Evolutionary conservation across 2,113 vertebrate genomes (phyloP).

Genomic region (Urocolius indicus): DNA sequence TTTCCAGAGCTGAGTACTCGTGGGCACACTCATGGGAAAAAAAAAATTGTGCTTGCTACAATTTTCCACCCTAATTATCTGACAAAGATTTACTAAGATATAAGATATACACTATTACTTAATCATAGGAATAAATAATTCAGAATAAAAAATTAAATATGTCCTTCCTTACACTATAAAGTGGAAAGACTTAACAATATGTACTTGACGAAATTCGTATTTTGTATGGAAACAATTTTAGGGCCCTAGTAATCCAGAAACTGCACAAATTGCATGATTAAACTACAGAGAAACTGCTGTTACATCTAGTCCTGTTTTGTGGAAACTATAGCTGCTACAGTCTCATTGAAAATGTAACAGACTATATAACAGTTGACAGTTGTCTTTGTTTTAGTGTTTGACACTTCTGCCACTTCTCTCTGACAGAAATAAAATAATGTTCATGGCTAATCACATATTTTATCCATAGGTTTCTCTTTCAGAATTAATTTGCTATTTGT

Average conservation of each 20-base stretch:
- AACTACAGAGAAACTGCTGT: neutral
- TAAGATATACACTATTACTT: neutral
- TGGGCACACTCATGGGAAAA: neutral
- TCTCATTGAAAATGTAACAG: neutral
- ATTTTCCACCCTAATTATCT: neutral
- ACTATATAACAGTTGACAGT: neutral
- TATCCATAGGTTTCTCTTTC: neutral
- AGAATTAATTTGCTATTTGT: neutral
- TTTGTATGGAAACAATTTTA: neutral
- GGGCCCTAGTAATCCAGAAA: neutral
- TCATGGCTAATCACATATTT: neutral
- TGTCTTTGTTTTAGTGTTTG: neutral
- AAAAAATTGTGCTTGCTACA: neutral
- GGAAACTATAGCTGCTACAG: neutral
- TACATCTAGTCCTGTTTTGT: neutral
- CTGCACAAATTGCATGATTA: neutral
- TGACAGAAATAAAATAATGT: neutral
- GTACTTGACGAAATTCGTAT: neutral
- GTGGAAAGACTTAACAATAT: neutral
- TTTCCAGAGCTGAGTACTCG: neutral
- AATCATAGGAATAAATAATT: neutral
- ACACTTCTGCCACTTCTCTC: neutral
- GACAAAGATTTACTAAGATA: neutral
- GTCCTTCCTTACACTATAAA: neutral
- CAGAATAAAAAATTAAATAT: neutral